Conservation (phyloP, 2,888 invertebrate species). For the Gastrophysa polygoni region DNA sequence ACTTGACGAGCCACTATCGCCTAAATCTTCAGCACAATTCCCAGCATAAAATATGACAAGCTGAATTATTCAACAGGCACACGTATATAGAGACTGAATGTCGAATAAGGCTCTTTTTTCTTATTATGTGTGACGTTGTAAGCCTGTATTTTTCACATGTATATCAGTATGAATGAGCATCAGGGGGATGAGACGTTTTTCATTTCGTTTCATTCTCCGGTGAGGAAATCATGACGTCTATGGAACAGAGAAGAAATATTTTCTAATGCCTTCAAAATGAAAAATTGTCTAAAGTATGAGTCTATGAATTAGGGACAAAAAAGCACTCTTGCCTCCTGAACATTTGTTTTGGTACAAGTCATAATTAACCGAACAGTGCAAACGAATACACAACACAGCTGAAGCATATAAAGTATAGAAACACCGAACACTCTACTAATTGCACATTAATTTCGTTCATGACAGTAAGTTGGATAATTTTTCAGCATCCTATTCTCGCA, state of each 20-base stretch:
- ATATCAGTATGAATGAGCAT: background rate
- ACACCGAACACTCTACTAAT: background rate
- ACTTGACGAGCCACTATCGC: background rate
- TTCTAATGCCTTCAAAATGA: too few species aligned
- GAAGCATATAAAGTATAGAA: too few species aligned
- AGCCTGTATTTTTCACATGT: constrained; percentile 13
- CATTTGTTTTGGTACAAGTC: too few species aligned
- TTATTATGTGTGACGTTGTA: constrained; percentile 27
- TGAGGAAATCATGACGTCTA: constrained; percentile 7
- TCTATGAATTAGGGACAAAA: too few species aligned
- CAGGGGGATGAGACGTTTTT: constrained; percentile 1
- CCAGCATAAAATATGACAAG: constrained; percentile 48
- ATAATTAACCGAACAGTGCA: too few species aligned
- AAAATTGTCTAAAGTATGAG: too few species aligned
- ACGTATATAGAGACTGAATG: constrained; percentile 28
- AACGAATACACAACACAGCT: too few species aligned
- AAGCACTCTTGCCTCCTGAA: too few species aligned
- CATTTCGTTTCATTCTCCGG: constrained; percentile 3
- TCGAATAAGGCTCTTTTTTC: constrained; percentile 31
- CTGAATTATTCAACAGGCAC: constrained; percentile 46
- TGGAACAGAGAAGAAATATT: background rate
- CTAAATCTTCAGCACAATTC: constrained; percentile 46
- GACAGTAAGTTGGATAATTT: background rate
- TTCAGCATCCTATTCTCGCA: too few species aligned
- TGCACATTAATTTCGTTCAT: background rate